Conservation (phyloP, 2,797 vertebrate species). For the Parotocinclus haroldoi region DNA sequence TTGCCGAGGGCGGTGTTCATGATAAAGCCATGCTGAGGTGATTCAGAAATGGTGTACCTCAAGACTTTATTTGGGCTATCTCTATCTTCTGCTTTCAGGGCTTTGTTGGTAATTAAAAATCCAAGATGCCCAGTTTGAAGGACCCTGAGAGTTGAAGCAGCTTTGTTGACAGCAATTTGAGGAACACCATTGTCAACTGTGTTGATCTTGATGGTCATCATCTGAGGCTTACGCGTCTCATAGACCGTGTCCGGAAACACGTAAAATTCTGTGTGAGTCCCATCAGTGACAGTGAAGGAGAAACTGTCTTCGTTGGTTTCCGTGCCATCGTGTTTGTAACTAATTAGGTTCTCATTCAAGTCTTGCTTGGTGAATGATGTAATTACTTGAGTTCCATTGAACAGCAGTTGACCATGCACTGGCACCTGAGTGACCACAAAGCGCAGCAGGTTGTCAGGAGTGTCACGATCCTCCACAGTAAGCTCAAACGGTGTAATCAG, state of each 20-base stretch:
- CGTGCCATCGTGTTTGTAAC: conserved; percentile 79
- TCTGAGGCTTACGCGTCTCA: conserved; percentile 79
- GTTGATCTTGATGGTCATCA: conserved; percentile 78
- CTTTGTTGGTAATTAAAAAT: conserved; percentile 80
- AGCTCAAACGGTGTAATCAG: conserved; percentile 86
- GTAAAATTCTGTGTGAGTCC: conserved; percentile 78
- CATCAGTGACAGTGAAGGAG: conserved; percentile 84
- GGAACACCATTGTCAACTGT: conserved; percentile 78
- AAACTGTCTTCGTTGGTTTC: conserved; percentile 80
- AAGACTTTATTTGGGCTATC: conserved; percentile 75
- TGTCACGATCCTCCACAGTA: conserved; percentile 80
- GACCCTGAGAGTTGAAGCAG: conserved; percentile 70
- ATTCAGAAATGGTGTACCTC: conserved; percentile 72
- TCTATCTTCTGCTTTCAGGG: conserved; percentile 76
- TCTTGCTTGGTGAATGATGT: conserved; percentile 82
- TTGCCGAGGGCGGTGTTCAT: conserved; percentile 75
- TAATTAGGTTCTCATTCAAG: conserved; percentile 82
- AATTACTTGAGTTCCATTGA: conserved; percentile 72
- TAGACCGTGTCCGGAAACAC: conserved; percentile 79
- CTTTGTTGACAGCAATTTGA: conserved; percentile 80
- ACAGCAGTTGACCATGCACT: conserved; percentile 79
- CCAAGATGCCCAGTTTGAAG: conserved; percentile 77
- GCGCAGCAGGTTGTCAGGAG: conserved; percentile 71
- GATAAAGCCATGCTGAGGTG: conserved; percentile 78
- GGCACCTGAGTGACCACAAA: conserved; percentile 82